These are phyloP conservation scores for Subacronicta megacephala DNA, from an alignment of 2,888 invertebrate species.

Conservation along the genomic window DNA sequence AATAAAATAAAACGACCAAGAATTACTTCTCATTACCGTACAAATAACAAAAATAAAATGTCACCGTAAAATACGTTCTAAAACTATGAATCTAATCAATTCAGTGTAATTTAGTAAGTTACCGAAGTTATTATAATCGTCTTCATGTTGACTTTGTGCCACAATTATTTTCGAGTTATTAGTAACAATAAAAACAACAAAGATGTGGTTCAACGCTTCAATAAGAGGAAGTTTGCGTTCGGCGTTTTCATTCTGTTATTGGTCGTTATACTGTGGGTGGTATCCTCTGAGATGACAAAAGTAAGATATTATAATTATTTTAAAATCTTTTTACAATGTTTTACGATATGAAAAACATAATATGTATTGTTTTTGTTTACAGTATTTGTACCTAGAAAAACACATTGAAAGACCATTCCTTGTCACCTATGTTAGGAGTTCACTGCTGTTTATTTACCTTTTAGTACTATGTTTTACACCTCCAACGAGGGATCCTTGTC, in stretches of 20 bases:
- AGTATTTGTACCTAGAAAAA: slow-evolving; percentile 96
- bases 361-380: slow-evolving; percentile 74
- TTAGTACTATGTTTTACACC: slow-evolving; percentile 96
- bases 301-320: slow-evolving; percentile 85
- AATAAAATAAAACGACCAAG: slow-evolving; percentile 3
- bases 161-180: slow-evolving; percentile 84
- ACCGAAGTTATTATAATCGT: slow-evolving; percentile 54
- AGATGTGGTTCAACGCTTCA: slow-evolving; percentile 77
- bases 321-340: neutral
- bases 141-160: slow-evolving; percentile 88
- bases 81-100: slow-evolving; percentile 55
- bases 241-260: slow-evolving; percentile 96
- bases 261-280: slow-evolving; percentile 98
- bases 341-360: neutral
- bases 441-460: slow-evolving; percentile 97
- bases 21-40: slow-evolving; percentile 1
- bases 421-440: slow-evolving; percentile 98
- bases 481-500: slow-evolving; percentile 96
- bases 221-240: slow-evolving; percentile 91
- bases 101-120: slow-evolving; percentile 47
- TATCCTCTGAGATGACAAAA: slow-evolving; percentile 98
- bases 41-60: slow-evolving; percentile 30
- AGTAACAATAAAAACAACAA: slow-evolving; percentile 79
- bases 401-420: slow-evolving; percentile 98
- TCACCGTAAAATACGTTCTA: slow-evolving; percentile 27